Base-by-base conservation (phyloP, 2,113 vertebrate genomes). In the Galbula dea region DNA sequence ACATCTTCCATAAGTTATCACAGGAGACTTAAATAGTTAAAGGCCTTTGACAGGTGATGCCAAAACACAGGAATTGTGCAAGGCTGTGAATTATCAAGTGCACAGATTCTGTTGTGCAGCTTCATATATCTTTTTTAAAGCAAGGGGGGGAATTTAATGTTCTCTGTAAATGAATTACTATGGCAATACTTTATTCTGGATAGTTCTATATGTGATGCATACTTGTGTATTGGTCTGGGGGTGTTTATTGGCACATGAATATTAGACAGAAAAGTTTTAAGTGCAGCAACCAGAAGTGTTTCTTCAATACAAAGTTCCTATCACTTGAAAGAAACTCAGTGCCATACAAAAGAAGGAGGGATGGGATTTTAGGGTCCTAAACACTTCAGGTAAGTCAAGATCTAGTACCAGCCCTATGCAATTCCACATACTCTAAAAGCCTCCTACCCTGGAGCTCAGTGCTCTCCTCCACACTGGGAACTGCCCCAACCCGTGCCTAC, bases 271-370 rank as follows among this genome's bases (percentile, higher is more conserved):
- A 29, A 54, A 37, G 17, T 49, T 91, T 82, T 76, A 73, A 72
- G 72, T 12, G 7, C 0, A 0, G 22, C 1, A 3, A 39, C 55
- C 12, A 45, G 14, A 20, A 89, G 16, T 2, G 0, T 73, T 69
- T 30, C 36, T 18, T 66, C 30, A 66, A 45, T 30, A 48, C 12
- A 19, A 77, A 63, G 30, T 55, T 79, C 29, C 23, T 39, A 2
- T 48, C 62, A 36, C 51, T 58, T 43, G 62, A 73, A 62, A 81
- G 37, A 61, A 55, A 46, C 9, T 58, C 15, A 23, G 29, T n/a
- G 37, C 49, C 17, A 2, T 27, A 17, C 8, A 80, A 34, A 21
- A 63, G 13, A 74, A 49, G 49, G 61, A 59, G 27, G 32, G 41
- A 7, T 26, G 36, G 24, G 30, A 79, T 57, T 77, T 87, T n/a